phyloP scores from a whole-genome alignment of 1,140 invertebrate species.

The Conus ventricosus region DNA sequence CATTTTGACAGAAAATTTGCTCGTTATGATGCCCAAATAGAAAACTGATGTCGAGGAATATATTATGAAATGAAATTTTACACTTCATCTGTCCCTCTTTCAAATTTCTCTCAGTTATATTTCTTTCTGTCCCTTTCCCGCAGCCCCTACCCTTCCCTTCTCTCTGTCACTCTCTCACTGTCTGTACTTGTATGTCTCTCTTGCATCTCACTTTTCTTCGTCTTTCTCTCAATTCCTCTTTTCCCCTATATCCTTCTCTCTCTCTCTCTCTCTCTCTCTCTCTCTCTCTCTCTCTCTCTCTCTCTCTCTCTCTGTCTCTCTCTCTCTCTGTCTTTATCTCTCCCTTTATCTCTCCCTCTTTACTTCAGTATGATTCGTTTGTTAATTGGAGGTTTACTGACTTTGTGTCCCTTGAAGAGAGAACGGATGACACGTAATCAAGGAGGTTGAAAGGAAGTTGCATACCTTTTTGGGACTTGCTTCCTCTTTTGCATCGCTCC shows the following conservation, averaged over 20 bases:
- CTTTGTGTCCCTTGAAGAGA: conserved; percentile 36
- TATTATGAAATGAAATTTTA: background rate
- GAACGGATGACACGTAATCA: conserved; percentile 15
- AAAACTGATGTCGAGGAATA: no score
- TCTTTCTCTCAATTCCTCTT: background rate
- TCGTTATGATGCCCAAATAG: no score
- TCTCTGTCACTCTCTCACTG: no score
- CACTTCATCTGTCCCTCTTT: no score
- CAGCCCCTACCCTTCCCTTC: no score
- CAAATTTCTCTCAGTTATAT: no score
- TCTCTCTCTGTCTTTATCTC: background rate
- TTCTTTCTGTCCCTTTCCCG: no score
- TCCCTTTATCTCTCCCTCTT: background rate
- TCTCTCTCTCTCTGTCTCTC: background rate
- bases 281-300: background rate
- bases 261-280: no score
- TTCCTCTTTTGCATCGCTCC: conserved; percentile 25
- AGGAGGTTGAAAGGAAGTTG: conserved; percentile 32
- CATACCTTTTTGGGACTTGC: conserved; percentile 32
- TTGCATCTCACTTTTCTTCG: no score
- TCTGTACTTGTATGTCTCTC: no score
- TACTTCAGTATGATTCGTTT: background rate
- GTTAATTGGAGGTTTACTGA: conserved; percentile 18
- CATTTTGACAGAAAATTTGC: background rate
- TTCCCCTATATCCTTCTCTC: no score